Evolutionary conservation across 2,888 invertebrate species (phyloP), one percentile per base, ranked within the genome.

Genomic region (Malthinus flaveolus): DNA sequence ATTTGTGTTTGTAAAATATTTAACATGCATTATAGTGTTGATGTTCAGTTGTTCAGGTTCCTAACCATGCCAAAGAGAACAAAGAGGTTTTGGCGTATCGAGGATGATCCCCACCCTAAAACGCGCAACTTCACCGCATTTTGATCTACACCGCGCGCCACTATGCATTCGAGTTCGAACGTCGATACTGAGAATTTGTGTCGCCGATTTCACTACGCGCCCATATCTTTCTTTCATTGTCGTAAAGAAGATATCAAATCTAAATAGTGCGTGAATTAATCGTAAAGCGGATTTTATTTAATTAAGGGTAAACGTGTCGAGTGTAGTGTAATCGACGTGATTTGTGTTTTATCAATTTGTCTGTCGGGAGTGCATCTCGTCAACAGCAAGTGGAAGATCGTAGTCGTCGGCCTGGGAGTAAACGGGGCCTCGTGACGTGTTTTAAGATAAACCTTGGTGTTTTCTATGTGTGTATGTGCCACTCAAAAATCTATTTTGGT

Each of bases 401-500:
- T 42, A 13, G 23, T 55, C 55, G 46, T 48, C 49, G 42, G 55
- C 49, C 35, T 49, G 61, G 57, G 57, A 55, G 53, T 57, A 50
- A 45, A 52, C 58, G 61, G 46, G 54, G 45, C 50, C 53, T 54
- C 51, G 64, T 65, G 65, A 64, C 67, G 66, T 68, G 71, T 69
- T 70, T 65, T 66, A 66, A 68, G 70, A 70, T 69, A 69, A 71
- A 69, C 67, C 64, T 67, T 68, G 66, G 62, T 71, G 70, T 69
- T 68, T 67, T 42, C 39, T 42, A 15, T 62, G 54, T 59, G 54
- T 66, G 66, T 67, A 51, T 56, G 63, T 61, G 66, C 68, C 66
- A 67, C 63, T 66, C 67, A 67, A 67, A 50, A 56, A 49, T 57
- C 53, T 58, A 58, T 71, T 71, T 68, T 61, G 65, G 66, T 69